Evolutionary conservation across 2,113 vertebrate species (phyloP).

Genomic region (Todiramphus chloris): DNA sequence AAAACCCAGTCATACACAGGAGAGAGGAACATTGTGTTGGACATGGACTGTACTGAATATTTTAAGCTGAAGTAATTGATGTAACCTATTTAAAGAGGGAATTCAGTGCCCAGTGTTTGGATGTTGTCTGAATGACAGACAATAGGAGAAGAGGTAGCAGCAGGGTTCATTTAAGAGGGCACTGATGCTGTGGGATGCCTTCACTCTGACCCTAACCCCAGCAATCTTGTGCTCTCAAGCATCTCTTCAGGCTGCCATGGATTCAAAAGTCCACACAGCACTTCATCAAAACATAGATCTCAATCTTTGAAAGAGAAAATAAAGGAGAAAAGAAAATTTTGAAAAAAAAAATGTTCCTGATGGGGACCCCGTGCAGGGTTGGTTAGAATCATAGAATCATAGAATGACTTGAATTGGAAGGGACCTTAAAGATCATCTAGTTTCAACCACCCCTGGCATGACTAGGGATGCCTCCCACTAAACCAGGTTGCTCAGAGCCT

Average conservation of each 20-base stretch:
- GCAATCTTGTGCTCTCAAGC: rapidly evolving
- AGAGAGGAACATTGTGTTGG: neutral
- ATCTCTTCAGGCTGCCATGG: neutral
- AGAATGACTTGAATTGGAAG: no score
- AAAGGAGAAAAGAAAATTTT: neutral
- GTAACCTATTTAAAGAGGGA: neutral
- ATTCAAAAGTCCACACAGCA: neutral
- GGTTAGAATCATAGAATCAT: neutral
- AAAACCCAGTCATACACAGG: neutral
- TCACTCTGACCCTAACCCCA: neutral
- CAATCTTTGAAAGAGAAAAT: neutral
- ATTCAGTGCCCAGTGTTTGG: neutral
- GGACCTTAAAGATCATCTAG: no score
- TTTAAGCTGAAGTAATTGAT: neutral
- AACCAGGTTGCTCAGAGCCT: no score
- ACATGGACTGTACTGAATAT: neutral
- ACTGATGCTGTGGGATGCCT: neutral
- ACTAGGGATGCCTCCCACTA: no score
- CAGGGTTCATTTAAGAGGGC: neutral
- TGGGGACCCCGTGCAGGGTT: no score
- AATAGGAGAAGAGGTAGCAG: neutral
- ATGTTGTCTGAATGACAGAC: rapidly evolving
- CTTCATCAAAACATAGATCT: neutral
- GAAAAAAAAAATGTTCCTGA: neutral
- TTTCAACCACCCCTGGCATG: no score